Base-by-base conservation (phyloP, 2,113 vertebrate genomes). In the Amia ocellicauda region DNA sequence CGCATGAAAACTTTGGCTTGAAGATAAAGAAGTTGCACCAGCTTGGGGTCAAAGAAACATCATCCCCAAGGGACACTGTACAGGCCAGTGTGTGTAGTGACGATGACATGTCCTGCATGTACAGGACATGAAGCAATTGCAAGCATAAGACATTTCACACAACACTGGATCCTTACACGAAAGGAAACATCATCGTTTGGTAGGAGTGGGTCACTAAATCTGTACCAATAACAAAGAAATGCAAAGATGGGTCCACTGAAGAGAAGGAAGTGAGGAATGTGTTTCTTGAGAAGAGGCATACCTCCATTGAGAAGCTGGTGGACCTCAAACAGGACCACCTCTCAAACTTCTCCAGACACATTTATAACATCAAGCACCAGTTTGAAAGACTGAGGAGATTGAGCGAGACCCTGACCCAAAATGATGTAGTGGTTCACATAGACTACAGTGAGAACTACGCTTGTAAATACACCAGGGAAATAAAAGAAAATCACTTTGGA, bases 341-440 rank as follows among this genome's bases (percentile, higher is more conserved):
- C 51, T 45, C 52, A 62, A 61, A 58, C 29, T 56, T 68, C 42
- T 29, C 61, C 3, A 57, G 28, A 23, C 50, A 68, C 43, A 41
- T 72, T 16, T 68, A 41, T 16, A 71, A 69, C 52, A 65, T 72
- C 41, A n/a, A n/a, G n/a, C n/a, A n/a, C n/a, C n/a, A n/a, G n/a
- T n/a, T n/a, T n/a, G n/a, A n/a, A n/a, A n/a, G n/a, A n/a, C n/a
- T n/a, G n/a, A n/a, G n/a, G n/a, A n/a, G n/a, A n/a, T n/a, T n/a
- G n/a, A n/a, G n/a, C n/a, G n/a, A n/a, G n/a, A n/a, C n/a, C n/a
- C 40, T 41, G 40, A 13, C 40, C 5, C 5, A 41, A 41, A 13
- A 41, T 41, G 40, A 41, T 7, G 40, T 41, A 13, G 13, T 41
- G 13, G 40, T 41, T 41, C 40, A 41, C 13, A 41, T 41, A 41